Conservation (phyloP, 2,113 vertebrate species). For the Forbesichthys papilliferus region DNA sequence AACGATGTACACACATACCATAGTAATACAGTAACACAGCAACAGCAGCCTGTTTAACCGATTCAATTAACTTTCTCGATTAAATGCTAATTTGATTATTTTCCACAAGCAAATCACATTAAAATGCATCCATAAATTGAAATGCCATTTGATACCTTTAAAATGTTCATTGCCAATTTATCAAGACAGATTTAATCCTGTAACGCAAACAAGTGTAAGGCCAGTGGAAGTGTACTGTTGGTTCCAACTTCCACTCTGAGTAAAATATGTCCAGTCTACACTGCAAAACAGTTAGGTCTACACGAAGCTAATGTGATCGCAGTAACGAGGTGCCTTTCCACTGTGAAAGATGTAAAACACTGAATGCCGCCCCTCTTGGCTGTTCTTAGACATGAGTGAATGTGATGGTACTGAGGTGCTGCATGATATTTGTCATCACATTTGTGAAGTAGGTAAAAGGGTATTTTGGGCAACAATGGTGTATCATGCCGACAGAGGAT, state of each 20-base stretch:
- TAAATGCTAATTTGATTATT: constrained; percentile 52
- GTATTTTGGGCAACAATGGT: constrained; percentile 24
- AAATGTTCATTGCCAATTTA: constrained; percentile 32
- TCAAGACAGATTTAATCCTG: constrained; percentile 21
- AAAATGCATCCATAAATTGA: constrained; percentile 36
- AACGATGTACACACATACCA: background rate
- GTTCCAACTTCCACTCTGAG: too few species aligned
- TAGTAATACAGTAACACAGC: background rate
- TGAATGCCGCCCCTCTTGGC: background rate
- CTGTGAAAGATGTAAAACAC: too few species aligned
- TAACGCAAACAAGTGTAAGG: too few species aligned
- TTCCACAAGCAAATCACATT: constrained; percentile 46
- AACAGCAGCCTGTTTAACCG: constrained; percentile 25
- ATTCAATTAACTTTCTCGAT: constrained; percentile 38
- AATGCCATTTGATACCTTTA: constrained; percentile 30
- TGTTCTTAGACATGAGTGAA: constrained; percentile 11
- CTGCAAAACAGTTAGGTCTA: too few species aligned
- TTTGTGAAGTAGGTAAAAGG: constrained; percentile 6
- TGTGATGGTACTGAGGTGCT: constrained; percentile 12
- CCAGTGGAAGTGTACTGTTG: too few species aligned
- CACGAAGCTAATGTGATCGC: too few species aligned
- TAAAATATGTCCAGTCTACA: too few species aligned
- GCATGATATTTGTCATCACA: constrained; percentile 19
- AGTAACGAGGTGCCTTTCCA: too few species aligned
- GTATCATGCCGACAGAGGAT: constrained; percentile 14